These are phyloP conservation scores for Diarsia brunnea DNA, from an alignment of 2,888 invertebrate species.

Conservation along the genomic window DNA sequence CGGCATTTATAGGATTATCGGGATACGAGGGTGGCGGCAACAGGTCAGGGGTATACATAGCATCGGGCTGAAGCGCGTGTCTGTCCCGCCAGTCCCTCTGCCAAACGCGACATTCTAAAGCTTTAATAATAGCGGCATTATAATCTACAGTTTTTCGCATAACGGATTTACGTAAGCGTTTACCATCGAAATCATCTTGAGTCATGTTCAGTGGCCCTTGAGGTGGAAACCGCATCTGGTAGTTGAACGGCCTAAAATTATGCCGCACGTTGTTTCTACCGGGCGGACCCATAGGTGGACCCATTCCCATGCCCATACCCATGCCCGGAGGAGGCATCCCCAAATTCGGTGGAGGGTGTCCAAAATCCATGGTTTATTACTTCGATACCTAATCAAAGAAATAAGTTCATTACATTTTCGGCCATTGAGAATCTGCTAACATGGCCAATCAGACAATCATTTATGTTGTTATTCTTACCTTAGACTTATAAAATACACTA, in stretches of 20 bases:
- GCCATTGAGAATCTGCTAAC: slow-evolving; percentile 60
- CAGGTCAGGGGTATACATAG: slow-evolving; percentile 98
- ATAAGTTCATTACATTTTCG: slow-evolving; percentile 78
- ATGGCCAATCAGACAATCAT: slow-evolving; percentile 65
- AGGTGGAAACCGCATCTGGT: slow-evolving; percentile 89
- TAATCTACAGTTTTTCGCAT: slow-evolving; percentile 99
- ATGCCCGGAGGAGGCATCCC: slow-evolving; percentile 86
- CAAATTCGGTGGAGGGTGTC: slow-evolving; percentile 87
- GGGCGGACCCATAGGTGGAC: slow-evolving; percentile 80
- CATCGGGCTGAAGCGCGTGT: slow-evolving; percentile 97
- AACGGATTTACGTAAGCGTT: slow-evolving; percentile 98
- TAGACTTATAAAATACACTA: slow-evolving; percentile 77
- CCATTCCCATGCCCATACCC: slow-evolving; percentile 82
- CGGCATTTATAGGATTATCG: slow-evolving; percentile 99
- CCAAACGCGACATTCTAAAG: slow-evolving; percentile 98
- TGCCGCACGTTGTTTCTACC: slow-evolving; percentile 87
- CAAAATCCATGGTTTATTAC: slow-evolving; percentile 87
- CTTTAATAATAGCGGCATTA: slow-evolving; percentile 98
- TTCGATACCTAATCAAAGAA: slow-evolving; percentile 88
- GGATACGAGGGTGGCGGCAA: slow-evolving; percentile 98
- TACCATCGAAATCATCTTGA: slow-evolving; percentile 98
- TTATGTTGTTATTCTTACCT: slow-evolving; percentile 79
- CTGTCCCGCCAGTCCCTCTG: slow-evolving; percentile 98
- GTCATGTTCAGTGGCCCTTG: slow-evolving; percentile 93
- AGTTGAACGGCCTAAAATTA: slow-evolving; percentile 88